Conservation (phyloP, 2,797 vertebrate genomes). For the Staurois parvus region DNA sequence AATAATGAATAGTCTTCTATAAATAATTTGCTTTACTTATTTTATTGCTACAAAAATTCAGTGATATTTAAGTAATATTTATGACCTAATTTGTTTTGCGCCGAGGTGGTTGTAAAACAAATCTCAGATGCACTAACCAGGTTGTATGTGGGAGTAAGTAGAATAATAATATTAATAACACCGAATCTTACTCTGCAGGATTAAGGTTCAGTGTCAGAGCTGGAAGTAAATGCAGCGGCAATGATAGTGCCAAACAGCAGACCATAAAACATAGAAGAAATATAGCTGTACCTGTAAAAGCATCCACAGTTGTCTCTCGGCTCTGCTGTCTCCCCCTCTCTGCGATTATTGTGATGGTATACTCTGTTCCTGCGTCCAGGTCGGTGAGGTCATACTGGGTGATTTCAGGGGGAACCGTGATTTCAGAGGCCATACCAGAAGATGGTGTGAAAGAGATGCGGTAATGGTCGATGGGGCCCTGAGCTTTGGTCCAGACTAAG, state of each 20-base stretch:
- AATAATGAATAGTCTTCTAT: conserved; percentile 55
- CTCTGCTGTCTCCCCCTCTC: conserved; percentile 95
- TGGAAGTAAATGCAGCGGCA: conserved; percentile 2
- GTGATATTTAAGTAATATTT: conserved; percentile 53
- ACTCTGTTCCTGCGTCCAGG: conserved; percentile 93
- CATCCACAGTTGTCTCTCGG: conserved; percentile 88
- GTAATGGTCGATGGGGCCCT: conserved; percentile 95
- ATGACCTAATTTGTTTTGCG: conserved; percentile 52
- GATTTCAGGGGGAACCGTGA: conserved; percentile 84
- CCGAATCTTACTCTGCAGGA: not conserved
- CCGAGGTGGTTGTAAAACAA: conserved; percentile 44
- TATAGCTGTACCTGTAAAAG: conserved; percentile 90
- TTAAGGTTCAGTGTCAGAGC: conserved; percentile 5
- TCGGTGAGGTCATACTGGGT: conserved; percentile 84
- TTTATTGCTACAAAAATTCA: conserved; percentile 55
- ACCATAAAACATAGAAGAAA: not conserved
- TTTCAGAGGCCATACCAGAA: conserved; percentile 86
- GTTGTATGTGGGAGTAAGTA: conserved; percentile 26
- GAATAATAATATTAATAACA: conserved; percentile 13
- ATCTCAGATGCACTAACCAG: conserved; percentile 48
- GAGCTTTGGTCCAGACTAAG: conserved; percentile 88
- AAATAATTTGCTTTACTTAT: conserved; percentile 55
- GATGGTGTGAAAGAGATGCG: conserved; percentile 90
- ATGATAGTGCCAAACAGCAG: not conserved
- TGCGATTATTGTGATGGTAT: conserved; percentile 91